Evolutionary conservation across 2,888 invertebrate genomes (phyloP).

Genomic region (Theretra japonica): DNA sequence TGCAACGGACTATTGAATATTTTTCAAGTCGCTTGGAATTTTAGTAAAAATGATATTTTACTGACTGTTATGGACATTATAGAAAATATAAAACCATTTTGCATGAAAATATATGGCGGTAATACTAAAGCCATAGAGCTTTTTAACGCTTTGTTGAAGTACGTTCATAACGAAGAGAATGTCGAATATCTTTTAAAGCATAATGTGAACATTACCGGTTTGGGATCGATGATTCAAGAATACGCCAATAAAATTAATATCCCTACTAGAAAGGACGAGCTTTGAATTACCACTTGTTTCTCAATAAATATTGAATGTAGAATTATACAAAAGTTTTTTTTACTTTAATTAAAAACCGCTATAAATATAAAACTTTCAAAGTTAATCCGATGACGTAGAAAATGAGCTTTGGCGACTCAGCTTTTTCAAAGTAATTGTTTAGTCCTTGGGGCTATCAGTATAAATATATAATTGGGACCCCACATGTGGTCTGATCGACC

Average conservation of each 20-base stretch:
- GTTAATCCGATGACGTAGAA: too few species aligned
- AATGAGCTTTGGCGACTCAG: too few species aligned
- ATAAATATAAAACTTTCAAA: too few species aligned
- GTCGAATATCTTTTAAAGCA: slow-evolving; percentile 44
- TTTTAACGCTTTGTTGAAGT: slow-evolving; percentile 52
- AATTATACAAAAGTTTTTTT: not conserved
- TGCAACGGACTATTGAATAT: slow-evolving; percentile 69
- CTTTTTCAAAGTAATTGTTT: not conserved
- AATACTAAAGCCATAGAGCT: slow-evolving; percentile 53
- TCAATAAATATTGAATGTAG: not conserved
- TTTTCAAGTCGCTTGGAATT: slow-evolving; percentile 53
- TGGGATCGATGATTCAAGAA: slow-evolving; percentile 51
- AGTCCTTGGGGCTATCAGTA: not conserved
- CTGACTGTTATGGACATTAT: slow-evolving; percentile 57
- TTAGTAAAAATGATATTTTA: slow-evolving; percentile 48
- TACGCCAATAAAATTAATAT: slow-evolving; percentile 52
- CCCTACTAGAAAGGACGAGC: slow-evolving; percentile 55
- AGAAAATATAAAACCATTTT: slow-evolving; percentile 62
- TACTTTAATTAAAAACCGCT: not conserved
- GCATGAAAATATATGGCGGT: slow-evolving; percentile 53
- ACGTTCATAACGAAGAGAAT: slow-evolving; percentile 47
- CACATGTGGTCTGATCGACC: slow-evolving; percentile 53
- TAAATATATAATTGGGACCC: slow-evolving; percentile 32
- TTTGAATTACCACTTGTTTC: slow-evolving; percentile 46
- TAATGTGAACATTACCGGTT: slow-evolving; percentile 51